Conservation (phyloP, 1,140 invertebrate species). For the Meloidogyne exigua region DNA sequence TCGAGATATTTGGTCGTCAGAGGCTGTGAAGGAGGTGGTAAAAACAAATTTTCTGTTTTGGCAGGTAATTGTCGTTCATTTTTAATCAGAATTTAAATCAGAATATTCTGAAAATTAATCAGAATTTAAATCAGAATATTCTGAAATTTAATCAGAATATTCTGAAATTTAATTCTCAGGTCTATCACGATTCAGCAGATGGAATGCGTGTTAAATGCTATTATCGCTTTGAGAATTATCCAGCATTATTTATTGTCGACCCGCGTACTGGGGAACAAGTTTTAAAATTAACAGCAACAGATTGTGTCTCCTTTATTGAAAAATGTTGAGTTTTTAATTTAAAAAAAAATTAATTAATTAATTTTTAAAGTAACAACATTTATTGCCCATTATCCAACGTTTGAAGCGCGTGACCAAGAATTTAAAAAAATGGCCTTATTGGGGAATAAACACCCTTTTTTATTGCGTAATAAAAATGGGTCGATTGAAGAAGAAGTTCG, state of each 20-base stretch:
- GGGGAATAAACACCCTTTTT: background rate
- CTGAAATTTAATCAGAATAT: too few species aligned
- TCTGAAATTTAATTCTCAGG: constrained; percentile 64
- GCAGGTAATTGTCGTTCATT: constrained; percentile 69
- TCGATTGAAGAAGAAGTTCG: background rate
- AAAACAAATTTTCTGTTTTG: constrained; percentile 76
- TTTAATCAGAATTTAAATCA: too few species aligned
- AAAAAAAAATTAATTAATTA: background rate
- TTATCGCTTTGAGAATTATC: constrained; percentile 72
- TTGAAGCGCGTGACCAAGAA: constrained; percentile 42
- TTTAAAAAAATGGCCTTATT: background rate
- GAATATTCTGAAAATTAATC: too few species aligned
- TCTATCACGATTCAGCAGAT: constrained; percentile 73
- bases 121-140: too few species aligned
- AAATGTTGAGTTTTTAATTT: constrained; percentile 54
- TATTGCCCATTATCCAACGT: constrained; percentile 52
- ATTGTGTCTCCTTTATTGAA: constrained; percentile 67
- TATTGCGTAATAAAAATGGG: too few species aligned
- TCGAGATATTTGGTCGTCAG: constrained; percentile 76
- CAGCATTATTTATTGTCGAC: constrained; percentile 76
- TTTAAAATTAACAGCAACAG: constrained; percentile 63
- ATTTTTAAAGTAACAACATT: constrained; percentile 10
- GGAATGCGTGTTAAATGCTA: constrained; percentile 74
- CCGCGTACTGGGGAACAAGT: constrained; percentile 72
- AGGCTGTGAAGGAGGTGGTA: constrained; percentile 71